phyloP scores from a whole-genome alignment of 2,888 invertebrate species.

The Leptopterna dolabrata region DNA sequence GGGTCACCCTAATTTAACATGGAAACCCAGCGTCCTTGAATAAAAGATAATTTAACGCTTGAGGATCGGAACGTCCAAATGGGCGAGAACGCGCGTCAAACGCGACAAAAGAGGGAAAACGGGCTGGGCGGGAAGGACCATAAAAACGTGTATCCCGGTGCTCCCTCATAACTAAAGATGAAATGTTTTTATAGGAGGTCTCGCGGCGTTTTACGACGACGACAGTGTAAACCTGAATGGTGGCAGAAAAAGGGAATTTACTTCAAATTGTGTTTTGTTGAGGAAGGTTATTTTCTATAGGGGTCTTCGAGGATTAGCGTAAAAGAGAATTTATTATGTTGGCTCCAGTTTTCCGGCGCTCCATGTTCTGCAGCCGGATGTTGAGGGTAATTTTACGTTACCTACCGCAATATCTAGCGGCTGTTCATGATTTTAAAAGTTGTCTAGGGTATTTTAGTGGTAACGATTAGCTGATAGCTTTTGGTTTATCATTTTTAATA shows the following conservation, averaged over 20 bases:
- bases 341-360: conserved; percentile 3
- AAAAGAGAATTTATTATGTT: not conserved
- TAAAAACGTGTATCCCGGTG: conserved; percentile 4
- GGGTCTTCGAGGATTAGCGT: not conserved
- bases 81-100: not conserved
- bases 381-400: not conserved
- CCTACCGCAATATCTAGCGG: not conserved
- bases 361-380: not conserved
- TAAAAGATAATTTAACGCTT: conserved; percentile 17
- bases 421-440: not conserved
- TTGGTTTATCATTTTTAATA: too few species aligned
- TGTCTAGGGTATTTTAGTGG: too few species aligned
- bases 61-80: not conserved
- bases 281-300: not conserved
- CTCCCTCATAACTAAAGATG: conserved; percentile 21
- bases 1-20: not conserved
- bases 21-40: not conserved
- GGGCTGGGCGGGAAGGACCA: conserved; percentile 3
- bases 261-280: conserved; percentile 18
- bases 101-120: not conserved
- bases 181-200: conserved; percentile 16
- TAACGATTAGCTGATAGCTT: too few species aligned
- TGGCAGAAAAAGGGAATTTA: conserved; percentile 1
- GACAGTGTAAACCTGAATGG: conserved; percentile 27
- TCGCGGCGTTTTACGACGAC: conserved; percentile 4